A percentile compares a stretch with the other conserved stretches of the same genome.
phyloP scores from a whole-genome alignment of 2,113 vertebrate species.

The Syngnathoides biaculeatus region DNA sequence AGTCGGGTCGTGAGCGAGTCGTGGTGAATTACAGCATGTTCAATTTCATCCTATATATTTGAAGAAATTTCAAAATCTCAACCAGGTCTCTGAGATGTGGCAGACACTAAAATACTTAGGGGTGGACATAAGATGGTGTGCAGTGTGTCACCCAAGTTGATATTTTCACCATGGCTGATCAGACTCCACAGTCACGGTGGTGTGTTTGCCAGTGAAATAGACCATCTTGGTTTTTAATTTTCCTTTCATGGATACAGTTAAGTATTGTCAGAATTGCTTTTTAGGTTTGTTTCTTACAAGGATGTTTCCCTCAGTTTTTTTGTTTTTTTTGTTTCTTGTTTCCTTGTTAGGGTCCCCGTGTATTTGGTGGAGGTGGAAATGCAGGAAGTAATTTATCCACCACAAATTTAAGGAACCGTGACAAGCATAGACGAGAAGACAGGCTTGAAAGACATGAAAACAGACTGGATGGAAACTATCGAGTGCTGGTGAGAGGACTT shows the following conservation, averaged over 20 bases:
- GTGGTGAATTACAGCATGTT: too few relatives aligned
- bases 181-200: too few relatives aligned
- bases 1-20: too few relatives aligned
- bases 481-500: conserved; percentile 84
- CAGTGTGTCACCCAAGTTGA: too few relatives aligned
- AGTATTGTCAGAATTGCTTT: neutral
- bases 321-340: conserved; percentile 9
- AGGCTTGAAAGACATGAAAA: conserved; percentile 77
- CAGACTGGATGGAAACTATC: conserved; percentile 86
- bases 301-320: conserved; percentile 29
- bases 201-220: too few relatives aligned
- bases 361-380: conserved; percentile 89
- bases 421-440: conserved; percentile 79
- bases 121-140: too few relatives aligned
- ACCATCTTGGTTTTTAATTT: neutral
- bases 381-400: conserved; percentile 86
- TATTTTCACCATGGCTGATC: too few relatives aligned
- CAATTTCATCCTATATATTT: too few relatives aligned
- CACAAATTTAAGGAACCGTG: conserved; percentile 75
- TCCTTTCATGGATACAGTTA: neutral
- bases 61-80: too few relatives aligned
- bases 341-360: conserved; percentile 72
- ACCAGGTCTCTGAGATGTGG: too few relatives aligned
- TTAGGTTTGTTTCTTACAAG: conserved; percentile 12
- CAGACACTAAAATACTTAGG: too few relatives aligned